Conservation (phyloP, 2,888 invertebrate genomes). For the Slavum lentiscoides region DNA sequence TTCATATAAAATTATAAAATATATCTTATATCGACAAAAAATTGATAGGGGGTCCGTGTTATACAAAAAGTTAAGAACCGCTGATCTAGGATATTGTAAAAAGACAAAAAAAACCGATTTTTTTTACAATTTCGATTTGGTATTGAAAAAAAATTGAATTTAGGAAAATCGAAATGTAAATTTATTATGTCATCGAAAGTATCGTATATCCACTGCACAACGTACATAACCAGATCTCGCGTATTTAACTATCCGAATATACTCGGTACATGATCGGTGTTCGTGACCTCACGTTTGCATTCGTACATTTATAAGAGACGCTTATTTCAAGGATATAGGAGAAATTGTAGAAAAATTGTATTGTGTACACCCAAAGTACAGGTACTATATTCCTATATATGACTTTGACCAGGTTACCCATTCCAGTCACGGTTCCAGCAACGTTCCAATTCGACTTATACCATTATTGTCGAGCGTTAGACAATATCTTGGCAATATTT, state of each 20-base stretch:
- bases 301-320: conserved; percentile 1
- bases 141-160: not conserved
- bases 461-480: conserved; percentile 45
- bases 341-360: conserved; percentile 28
- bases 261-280: not conserved
- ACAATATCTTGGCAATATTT: conserved; percentile 42
- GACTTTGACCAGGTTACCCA: conserved; percentile 23
- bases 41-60: no score
- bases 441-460: conserved; percentile 44
- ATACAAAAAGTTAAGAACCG: no score
- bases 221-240: not conserved
- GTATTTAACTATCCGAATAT: not conserved
- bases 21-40: no score
- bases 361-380: not conserved
- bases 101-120: no score
- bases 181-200: not conserved
- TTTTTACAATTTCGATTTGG: not conserved
- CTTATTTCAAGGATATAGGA: not conserved
- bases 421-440: conserved; percentile 42
- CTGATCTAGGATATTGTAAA: no score
- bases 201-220: not conserved
- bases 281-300: conserved; percentile 14
- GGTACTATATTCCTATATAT: not conserved
- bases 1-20: no score
- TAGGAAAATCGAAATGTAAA: not conserved